phyloP scores from a whole-genome alignment of 2,888 invertebrate genomes.

The Caenorhabditis angaria region DNA sequence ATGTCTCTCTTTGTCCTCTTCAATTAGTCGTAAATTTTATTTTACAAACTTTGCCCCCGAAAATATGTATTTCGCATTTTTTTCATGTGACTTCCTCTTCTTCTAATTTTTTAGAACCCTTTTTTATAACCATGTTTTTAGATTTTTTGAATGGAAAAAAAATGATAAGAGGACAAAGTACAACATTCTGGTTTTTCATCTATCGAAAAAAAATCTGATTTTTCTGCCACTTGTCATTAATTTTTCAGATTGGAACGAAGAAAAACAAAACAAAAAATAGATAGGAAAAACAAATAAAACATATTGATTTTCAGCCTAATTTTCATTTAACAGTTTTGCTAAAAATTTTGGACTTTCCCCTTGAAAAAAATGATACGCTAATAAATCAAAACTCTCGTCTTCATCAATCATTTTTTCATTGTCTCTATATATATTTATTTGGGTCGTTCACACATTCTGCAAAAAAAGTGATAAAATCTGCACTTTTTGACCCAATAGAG shows the following conservation, averaged over 20 bases:
- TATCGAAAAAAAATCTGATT: too few relatives aligned
- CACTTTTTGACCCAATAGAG: neutral
- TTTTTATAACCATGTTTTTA: neutral
- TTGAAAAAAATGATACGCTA: neutral
- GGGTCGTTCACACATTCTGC: too few relatives aligned
- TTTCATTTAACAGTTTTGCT: too few relatives aligned
- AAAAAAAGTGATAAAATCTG: too few relatives aligned
- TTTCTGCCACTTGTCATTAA: neutral
- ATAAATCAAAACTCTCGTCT: neutral
- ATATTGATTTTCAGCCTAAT: neutral
- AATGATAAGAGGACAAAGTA: neutral
- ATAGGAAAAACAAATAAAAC: neutral
- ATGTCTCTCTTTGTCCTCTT: neutral
- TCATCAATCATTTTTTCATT: neutral
- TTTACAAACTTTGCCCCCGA: neutral
- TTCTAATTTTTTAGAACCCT: slow-evolving; percentile 19
- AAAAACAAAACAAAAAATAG: neutral
- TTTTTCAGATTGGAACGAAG: neutral
- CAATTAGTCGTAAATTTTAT: slow-evolving; percentile 9
- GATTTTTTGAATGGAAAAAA: neutral
- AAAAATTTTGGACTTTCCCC: neutral
- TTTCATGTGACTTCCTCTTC: slow-evolving; percentile 27
- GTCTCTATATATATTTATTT: neutral
- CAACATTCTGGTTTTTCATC: neutral
- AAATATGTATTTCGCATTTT: neutral